phyloP scores from a whole-genome alignment of 2,113 vertebrate genomes.

The Malurus melanocephalus region DNA sequence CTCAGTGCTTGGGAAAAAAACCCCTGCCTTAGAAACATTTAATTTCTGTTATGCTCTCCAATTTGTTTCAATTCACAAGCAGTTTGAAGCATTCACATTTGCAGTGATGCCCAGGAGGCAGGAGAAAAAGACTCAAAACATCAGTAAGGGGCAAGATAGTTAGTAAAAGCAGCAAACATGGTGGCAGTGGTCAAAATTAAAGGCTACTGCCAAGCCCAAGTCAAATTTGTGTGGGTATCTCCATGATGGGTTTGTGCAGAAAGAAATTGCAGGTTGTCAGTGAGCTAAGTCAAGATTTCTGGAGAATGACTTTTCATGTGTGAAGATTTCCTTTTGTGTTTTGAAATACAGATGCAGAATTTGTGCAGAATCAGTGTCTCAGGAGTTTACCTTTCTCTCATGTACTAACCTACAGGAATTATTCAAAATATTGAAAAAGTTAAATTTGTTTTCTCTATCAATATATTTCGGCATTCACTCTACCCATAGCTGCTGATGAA shows the following conservation, averaged over 20 bases:
- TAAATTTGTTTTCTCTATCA: not conserved
- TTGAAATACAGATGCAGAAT: not conserved
- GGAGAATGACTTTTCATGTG: not conserved
- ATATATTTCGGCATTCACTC: not conserved
- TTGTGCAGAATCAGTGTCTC: not conserved
- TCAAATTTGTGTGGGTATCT: not conserved
- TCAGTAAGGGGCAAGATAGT: not conserved
- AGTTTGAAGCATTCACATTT: not conserved
- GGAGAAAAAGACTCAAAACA: not conserved
- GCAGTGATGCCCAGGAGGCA: not conserved
- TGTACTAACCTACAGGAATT: not conserved
- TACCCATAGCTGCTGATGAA: not conserved
- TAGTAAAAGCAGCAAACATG: not conserved
- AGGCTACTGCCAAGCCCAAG: not conserved
- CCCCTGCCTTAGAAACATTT: not conserved
- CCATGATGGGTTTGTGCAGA: not conserved
- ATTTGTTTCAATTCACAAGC: constrained; percentile 10
- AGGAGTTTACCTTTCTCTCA: not conserved
- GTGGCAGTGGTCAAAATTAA: not conserved
- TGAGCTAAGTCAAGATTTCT: not conserved
- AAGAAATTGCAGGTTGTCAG: not conserved
- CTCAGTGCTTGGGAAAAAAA: not conserved
- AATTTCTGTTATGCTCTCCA: not conserved
- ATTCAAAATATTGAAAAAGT: not conserved
- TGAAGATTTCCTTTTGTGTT: not conserved